A percentile compares a stretch with the other conserved stretches of the same genome.
Evolutionary conservation across 2,888 invertebrate species (phyloP).

Genomic region (Ornithoptera alexandrae): DNA sequence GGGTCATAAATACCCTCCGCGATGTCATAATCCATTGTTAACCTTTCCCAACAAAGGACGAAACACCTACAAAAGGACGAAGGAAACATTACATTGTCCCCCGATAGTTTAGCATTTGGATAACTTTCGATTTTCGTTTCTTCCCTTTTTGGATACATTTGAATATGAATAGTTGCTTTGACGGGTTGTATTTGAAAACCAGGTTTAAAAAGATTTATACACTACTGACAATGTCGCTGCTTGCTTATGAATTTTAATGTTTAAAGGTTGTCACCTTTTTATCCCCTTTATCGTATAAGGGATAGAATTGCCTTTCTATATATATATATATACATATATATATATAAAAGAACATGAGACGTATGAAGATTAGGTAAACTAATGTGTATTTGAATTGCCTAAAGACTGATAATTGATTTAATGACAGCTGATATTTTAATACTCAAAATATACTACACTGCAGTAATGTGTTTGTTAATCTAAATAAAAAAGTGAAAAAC

Average conservation of each 20-base stretch:
- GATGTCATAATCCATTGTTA: slow-evolving; percentile 36
- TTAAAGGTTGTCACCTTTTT: no score
- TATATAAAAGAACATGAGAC: no score
- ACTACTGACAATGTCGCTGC: slow-evolving; percentile 2
- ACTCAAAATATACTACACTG: no score
- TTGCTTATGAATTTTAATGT: slow-evolving; percentile 9
- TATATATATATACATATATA: no score
- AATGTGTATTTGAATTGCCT: no score
- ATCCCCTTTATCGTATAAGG: no score
- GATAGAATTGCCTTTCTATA: no score
- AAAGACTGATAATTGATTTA: no score
- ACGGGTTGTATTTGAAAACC: slow-evolving; percentile 7
- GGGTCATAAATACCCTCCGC: slow-evolving; percentile 30
- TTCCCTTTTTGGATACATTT: slow-evolving; percentile 23
- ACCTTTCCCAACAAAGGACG: slow-evolving; percentile 31
- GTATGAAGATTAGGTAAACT: no score
- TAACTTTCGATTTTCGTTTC: slow-evolving; percentile 26
- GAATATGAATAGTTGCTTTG: slow-evolving; percentile 24
- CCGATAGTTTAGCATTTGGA: slow-evolving; percentile 26
- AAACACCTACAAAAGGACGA: slow-evolving; percentile 31
- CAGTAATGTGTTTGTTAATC: no score
- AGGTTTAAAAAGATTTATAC: slow-evolving; percentile 15
- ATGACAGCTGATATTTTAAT: no score
- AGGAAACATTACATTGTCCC: slow-evolving; percentile 14
- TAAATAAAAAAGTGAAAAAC: no score